Evolutionary conservation across 2,888 invertebrate genomes (phyloP).

Genomic region (Deroplatys truncata): DNA sequence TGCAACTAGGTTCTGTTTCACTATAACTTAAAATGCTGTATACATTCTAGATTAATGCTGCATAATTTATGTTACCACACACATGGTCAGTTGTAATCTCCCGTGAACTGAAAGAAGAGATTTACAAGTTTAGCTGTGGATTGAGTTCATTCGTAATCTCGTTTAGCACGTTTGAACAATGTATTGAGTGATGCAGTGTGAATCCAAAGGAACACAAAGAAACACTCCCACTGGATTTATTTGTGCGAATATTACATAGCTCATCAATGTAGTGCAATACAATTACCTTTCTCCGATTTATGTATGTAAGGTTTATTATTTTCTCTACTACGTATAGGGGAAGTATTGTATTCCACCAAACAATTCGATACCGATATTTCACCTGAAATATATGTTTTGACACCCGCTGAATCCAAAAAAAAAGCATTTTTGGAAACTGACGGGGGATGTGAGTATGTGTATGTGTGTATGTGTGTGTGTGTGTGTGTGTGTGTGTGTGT

Average conservation of each 20-base stretch:
- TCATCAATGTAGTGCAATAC: neutral
- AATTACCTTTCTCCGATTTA: neutral
- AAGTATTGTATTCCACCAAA: no score
- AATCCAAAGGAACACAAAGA: neutral
- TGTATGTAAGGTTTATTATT: neutral
- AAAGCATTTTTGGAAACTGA: no score
- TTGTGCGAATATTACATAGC: no score
- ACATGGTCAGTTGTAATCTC: neutral
- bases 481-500: no score
- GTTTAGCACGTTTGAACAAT: neutral
- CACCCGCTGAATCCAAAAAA: no score
- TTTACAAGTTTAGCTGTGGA: neutral
- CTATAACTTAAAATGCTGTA: neutral
- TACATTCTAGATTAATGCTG: neutral
- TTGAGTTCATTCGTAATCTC: neutral
- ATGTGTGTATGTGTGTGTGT: no score
- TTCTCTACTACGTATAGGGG: no score
- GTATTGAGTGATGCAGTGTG: neutral
- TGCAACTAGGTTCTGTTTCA: no score
- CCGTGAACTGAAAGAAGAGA: neutral
- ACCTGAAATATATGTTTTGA: no score
- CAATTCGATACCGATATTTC: no score
- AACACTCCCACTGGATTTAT: neutral
- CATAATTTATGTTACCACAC: neutral
- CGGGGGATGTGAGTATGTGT: no score